A percentile compares a stretch with the other conserved stretches of the same genome.
Conservation (phyloP, 2,113 vertebrate species). For the Malurus melanocephalus region DNA sequence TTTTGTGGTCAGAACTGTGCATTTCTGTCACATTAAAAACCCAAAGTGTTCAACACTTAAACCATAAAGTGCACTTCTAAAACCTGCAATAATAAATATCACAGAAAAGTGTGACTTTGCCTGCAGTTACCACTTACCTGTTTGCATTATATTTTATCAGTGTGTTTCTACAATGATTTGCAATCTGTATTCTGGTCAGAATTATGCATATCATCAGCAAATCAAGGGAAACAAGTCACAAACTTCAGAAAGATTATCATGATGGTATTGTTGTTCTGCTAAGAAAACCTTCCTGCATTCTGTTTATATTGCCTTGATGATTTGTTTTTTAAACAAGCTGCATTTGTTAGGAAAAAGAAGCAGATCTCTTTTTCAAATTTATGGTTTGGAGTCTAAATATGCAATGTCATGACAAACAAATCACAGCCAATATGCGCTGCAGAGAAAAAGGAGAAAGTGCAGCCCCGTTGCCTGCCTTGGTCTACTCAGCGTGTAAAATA, state of each 20-base stretch:
- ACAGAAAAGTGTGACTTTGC: neutral
- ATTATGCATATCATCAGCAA: neutral
- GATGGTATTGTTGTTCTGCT: slow-evolving; percentile 11
- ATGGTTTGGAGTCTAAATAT: neutral
- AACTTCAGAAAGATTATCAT: neutral
- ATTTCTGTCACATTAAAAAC: neutral
- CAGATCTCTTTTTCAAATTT: slow-evolving; percentile 3
- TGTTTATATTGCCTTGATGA: neutral
- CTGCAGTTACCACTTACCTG: neutral
- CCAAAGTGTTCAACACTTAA: neutral
- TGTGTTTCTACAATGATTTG: neutral
- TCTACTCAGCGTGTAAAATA: neutral
- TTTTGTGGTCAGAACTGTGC: neutral
- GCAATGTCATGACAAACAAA: neutral
- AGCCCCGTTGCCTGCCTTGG: neutral
- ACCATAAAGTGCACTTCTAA: neutral
- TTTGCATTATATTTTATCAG: slow-evolving; percentile 18
- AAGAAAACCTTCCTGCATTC: neutral
- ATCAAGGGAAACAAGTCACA: neutral
- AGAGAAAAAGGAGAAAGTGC: neutral
- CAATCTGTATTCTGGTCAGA: neutral
- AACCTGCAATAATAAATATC: neutral
- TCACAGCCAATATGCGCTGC: neutral
- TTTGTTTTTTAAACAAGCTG: slow-evolving; percentile 12
- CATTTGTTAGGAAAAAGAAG: slow-evolving; percentile 17